Base-by-base conservation (phyloP, 2,888 invertebrate species). In the Stomorhina lunata region DNA sequence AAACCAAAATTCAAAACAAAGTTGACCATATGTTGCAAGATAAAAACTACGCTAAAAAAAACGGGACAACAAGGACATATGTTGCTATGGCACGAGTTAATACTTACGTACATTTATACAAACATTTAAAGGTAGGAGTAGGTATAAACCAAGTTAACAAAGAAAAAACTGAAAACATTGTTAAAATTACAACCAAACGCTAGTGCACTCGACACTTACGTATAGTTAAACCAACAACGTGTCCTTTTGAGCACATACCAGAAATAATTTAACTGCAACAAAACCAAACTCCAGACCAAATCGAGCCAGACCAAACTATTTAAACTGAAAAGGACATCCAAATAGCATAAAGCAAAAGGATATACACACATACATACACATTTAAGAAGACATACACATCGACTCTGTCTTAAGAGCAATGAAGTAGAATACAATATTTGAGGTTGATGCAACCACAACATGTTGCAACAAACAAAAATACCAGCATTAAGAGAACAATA, bases 361-460 rank as follows among this genome's bases (percentile, higher is more conserved):
- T 40, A 53, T 4, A 22, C 22, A 61, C 37, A 50, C 53, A 45
- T 5, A 9, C 55, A 66, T 25, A 25, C 43, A 63, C 73, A 50
- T n/a, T 37, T 37, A n/a, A n/a, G n/a, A n/a, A n/a, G n/a, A n/a
- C n/a, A n/a, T n/a, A n/a, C 50, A 37, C 40, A 15, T 29, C 37
- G 15, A 17, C 50, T 40, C 12, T 59, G 4, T 25, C 15, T 27
- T 45, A 22, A 37, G 40, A 48, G 22, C 37, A 59, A 29, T 53
- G 37, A 10, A 4, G 37, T 68, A 29, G 32, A 65, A 72, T 55
- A 45, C 48, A 59, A 37, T 68, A 65, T 57, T 66, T 55, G 68
- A 72, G 76, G 63, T 71, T 43, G 79, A 20, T 71, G 65, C 79
- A 82, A 82, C 81, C 79, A 34, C 81, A 82, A 82, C 81, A 82